Base-by-base conservation (phyloP, 2,797 vertebrate species). In the Hypotaenidia philippensis region DNA sequence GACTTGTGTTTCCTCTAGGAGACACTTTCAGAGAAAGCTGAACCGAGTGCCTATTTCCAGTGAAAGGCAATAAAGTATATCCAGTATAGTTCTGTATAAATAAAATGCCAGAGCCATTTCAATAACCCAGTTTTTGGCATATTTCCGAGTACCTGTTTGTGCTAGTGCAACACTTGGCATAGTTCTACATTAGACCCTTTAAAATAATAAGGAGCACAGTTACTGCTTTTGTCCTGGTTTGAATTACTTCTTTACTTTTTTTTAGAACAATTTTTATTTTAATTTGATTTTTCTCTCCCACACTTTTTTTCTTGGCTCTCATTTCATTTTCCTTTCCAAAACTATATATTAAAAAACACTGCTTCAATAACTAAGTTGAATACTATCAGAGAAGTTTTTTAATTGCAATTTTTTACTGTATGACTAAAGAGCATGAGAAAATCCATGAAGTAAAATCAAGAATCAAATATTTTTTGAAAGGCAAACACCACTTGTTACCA, bases 171-270 rank as follows among this genome's bases (percentile, higher is more conserved):
- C 84, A 85, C 14, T 59, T 53, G 14, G 5, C 6, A 13, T 31
- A 76, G 18, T 63, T 29, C 6, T 29, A n/a, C 4, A 20, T 36
- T 18, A 79, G 8, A 31, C 6, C 19, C 4, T 49, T 65, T 6
- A 29, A 61, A 88, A 50, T 9, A 68, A 13, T 16, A 66, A 57
- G 38, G 3, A 68, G 9, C n/a, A 57, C 2, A 71, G 4, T 21
- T 61, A 38, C 3, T 14, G 2, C 2, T 3, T 82, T 72, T 72
- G 4, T 75, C 18, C 11, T 83, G 16, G 15, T 61, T 84, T 69
- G 49, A 22, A 44, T 19, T 3, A 4, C 29, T 5, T 1, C 23
- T 1, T 50, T 14, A 1, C 6, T 6, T 17, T 74, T 3, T 64
- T 84, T 6, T 4, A 36, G 36, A 36, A 11, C 36, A 41, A 44